phyloP scores from a whole-genome alignment of 2,113 vertebrate genomes.

The Ailuropoda melanoleuca region DNA sequence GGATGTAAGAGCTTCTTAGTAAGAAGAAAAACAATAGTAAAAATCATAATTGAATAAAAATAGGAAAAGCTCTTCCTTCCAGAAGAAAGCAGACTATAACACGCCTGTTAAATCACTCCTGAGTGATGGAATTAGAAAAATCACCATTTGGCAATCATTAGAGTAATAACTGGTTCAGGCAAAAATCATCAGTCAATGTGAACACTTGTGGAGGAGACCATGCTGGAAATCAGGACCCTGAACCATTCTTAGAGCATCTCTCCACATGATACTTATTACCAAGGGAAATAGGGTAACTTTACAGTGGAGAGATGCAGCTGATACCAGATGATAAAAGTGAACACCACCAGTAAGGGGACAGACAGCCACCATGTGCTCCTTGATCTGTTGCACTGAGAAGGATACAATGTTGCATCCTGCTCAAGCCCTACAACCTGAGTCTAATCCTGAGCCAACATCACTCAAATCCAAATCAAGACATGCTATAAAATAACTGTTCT shows the following conservation, averaged over 20 bases:
- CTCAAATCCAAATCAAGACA: background rate
- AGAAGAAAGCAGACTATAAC: background rate
- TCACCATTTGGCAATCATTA: background rate
- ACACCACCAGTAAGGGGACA: rapidly evolving
- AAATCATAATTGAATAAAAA: background rate
- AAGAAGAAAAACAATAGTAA: background rate
- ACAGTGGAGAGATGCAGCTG: background rate
- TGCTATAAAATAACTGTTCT: background rate
- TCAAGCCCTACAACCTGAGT: background rate
- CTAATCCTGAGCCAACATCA: background rate
- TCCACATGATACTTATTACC: background rate
- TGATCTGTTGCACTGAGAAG: background rate
- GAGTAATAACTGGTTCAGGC: background rate
- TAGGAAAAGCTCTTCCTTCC: background rate
- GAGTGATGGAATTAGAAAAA: background rate
- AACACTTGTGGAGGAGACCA: background rate
- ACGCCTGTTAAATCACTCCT: background rate
- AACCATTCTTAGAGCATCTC: background rate
- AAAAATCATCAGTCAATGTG: background rate
- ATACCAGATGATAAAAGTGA: background rate
- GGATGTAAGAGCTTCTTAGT: background rate
- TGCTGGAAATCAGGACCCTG: background rate
- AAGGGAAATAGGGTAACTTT: background rate
- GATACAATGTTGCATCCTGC: rapidly evolving
- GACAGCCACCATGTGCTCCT: rapidly evolving